Evolutionary conservation across 2,113 vertebrate genomes (phyloP).

Genomic region (Patagioenas fasciata): DNA sequence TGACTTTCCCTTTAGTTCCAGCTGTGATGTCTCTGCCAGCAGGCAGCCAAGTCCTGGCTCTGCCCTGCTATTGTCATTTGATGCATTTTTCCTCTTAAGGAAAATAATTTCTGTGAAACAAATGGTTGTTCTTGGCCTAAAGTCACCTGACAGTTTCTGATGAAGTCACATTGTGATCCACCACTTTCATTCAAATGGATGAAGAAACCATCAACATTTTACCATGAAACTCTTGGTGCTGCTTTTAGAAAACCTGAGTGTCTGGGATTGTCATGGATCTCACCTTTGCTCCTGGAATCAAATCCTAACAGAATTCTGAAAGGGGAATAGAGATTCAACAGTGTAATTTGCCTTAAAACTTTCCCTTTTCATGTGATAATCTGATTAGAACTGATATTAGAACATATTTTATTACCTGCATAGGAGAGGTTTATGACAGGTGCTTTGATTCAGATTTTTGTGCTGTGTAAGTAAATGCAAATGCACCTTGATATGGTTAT

Average conservation of each 20-base stretch:
- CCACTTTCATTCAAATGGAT: neutral
- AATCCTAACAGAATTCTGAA: neutral
- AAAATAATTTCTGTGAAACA: neutral
- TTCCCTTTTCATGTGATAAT: neutral
- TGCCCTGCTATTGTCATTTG: neutral
- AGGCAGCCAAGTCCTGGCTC: neutral
- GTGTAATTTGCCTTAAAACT: neutral
- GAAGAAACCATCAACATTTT: neutral
- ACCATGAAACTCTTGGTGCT: neutral
- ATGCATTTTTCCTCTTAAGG: neutral
- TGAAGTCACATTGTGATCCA: neutral
- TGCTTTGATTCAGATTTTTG: neutral
- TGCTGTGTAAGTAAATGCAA: neutral
- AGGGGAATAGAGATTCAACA: neutral
- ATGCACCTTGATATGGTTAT: neutral
- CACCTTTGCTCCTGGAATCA: neutral
- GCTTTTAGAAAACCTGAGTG: neutral
- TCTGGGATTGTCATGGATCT: neutral
- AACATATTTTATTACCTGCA: neutral
- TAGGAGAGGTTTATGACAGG: neutral
- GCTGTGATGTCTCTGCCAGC: neutral
- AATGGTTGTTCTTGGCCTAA: neutral
- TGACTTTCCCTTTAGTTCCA: conserved; percentile 15
- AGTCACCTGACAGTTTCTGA: neutral
- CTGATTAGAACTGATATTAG: neutral